Base-by-base conservation (phyloP, 1,140 invertebrate species). In the Nixonia krombeini region DNA sequence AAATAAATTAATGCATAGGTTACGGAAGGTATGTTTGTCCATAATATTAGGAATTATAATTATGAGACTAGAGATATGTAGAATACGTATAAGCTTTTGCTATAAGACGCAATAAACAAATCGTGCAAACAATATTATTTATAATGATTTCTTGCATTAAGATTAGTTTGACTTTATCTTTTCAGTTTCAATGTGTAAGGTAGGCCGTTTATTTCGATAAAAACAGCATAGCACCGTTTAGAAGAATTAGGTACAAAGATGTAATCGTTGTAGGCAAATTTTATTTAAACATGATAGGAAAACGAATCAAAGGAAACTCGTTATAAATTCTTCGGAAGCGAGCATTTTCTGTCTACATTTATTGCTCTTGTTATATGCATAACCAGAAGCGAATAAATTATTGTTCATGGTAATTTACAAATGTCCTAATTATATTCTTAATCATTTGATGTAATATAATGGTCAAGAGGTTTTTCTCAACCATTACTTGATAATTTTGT, bases 41-140 rank as follows among this genome's bases (percentile, higher is more conserved):
- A 74, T 70, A 74, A 28, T 72, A 56, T 35, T 31, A 31, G 29
- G 2, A 13, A 21, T 45, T 45, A 53, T 69, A 73, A 47, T 35
- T 28, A 21, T 70, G 72, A 29, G 63, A 65, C 68, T 46, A 12
- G 1, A 37, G 4, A 16, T 15, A 7, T 37, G 10, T 37, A 37
- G 33, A 51, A 53, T 38, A 44, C 3, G 8, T 47, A 59, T 63
- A 72, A 63, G 63, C 69, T 50, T 64, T 64, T 64, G 51, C 51
- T 57, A 64, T 64, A 64, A 57, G 52, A 64, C 52, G 61, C 61
- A 64, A 64, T 64, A 64, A 64, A 64, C 49, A 64, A 51, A 56
- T 62, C 10, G 13, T 42, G 12, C 38, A 61, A 50, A 61, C 25
- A 51, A 38, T 51, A 16, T 49, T 33, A 16, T 33, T 8, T 23